Percentiles rank a stretch among this genome's conserved stretches.
Conservation (phyloP, 1,140 invertebrate genomes). For the Chrysopa pallens region DNA sequence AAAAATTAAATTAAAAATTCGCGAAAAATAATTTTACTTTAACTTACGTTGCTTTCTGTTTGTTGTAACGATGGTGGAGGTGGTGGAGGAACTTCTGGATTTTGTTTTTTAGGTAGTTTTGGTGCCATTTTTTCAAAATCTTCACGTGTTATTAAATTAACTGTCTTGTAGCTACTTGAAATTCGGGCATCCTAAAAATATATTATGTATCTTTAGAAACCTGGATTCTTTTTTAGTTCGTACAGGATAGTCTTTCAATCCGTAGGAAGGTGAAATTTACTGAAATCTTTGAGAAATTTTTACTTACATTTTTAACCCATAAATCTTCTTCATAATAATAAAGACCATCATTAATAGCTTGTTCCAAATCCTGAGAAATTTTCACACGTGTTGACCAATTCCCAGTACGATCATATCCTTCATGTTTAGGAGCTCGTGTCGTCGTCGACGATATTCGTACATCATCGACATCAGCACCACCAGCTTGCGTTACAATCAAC, state of each 20-base stretch:
- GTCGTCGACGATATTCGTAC: constrained; percentile 17
- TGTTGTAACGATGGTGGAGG: constrained; percentile 35
- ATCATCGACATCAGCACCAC: constrained; percentile 7
- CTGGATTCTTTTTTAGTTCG: no score
- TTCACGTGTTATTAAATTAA: constrained; percentile 79
- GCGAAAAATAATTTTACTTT: no score
- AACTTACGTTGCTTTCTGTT: constrained; percentile 9
- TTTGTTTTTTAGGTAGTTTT: constrained; percentile 35
- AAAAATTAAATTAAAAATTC: no score
- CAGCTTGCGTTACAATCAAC: constrained; percentile 84
- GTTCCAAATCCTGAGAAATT: constrained; percentile 84
- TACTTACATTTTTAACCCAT: constrained; percentile 36
- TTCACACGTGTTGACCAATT: constrained; percentile 70
- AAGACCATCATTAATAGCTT: constrained; percentile 89
- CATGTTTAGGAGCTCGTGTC: constrained; percentile 51
- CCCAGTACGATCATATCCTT: constrained; percentile 75
- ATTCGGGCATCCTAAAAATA: constrained; percentile 12
- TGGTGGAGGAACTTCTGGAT: constrained; percentile 56
- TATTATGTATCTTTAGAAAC: no score
- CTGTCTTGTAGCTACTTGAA: constrained; percentile 55
- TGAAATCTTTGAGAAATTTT: no score
- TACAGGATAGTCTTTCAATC: no score
- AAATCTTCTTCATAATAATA: constrained; percentile 87
- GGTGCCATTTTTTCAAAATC: constrained; percentile 69
- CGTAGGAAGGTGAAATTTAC: no score